Conservation (phyloP, 2,797 vertebrate species). For the Centroberyx gerrardi region DNA sequence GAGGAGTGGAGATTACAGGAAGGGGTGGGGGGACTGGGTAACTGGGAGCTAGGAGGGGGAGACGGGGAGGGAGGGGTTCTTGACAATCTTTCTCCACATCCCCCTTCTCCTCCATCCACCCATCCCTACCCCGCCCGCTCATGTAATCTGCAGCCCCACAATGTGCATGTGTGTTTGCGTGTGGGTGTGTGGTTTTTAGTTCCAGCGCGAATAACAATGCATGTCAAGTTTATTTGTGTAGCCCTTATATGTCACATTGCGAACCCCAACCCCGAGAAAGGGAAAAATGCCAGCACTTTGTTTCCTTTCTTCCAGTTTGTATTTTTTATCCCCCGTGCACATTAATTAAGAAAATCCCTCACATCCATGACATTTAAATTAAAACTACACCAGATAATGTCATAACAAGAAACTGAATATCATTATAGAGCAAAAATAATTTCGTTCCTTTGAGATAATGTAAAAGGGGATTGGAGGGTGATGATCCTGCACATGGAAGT, state of each 20-base stretch:
- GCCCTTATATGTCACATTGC: conserved; percentile 62
- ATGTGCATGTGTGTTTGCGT: conserved; percentile 62
- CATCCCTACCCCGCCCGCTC: conserved; percentile 70
- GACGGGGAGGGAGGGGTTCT: conserved; percentile 52
- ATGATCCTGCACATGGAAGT: conserved; percentile 65
- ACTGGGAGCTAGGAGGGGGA: conserved; percentile 62
- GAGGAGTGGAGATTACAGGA: conserved; percentile 86
- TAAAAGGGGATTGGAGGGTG: conserved; percentile 68
- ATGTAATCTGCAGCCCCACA: conserved; percentile 78
- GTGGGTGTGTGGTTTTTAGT: conserved; percentile 52
- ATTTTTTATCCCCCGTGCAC: conserved; percentile 65
- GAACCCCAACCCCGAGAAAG: conserved; percentile 37
- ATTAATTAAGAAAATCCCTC: conserved; percentile 83
- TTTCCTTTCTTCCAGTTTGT: conserved; percentile 70
- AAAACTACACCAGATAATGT: conserved; percentile 85
- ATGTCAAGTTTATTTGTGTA: conserved; percentile 67
- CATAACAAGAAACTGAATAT: conserved; percentile 79
- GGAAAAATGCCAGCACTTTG: conserved; percentile 61
- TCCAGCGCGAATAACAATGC: conserved; percentile 77
- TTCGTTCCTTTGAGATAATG: conserved; percentile 79
- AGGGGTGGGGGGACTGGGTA: conserved; percentile 80
- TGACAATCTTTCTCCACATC: conserved; percentile 78
- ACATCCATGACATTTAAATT: conserved; percentile 85
- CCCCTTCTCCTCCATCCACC: conserved; percentile 53
- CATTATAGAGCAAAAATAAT: conserved; percentile 80